These are phyloP conservation scores for Pygocentrus nattereri DNA, from an alignment of 2,797 vertebrate genomes.

Conservation along the genomic window DNA sequence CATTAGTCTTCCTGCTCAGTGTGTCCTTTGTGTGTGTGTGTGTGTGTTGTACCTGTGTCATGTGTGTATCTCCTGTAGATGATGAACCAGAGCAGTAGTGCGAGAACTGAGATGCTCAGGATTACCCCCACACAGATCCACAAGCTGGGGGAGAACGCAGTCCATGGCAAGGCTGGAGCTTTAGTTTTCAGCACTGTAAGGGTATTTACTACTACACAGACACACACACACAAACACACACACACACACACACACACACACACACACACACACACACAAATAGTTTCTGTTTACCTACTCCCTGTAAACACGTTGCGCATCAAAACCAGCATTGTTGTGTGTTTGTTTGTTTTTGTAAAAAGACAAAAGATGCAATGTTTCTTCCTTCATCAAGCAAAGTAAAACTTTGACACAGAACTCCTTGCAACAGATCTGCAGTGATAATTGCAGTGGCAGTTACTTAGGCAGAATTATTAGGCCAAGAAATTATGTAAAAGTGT, in stretches of 20 bases:
- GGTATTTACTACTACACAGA: neutral
- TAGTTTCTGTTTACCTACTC: too few species aligned
- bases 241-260: neutral
- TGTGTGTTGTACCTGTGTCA: constrained; percentile 58
- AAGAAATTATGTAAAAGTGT: too few species aligned
- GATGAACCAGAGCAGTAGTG: constrained; percentile 71
- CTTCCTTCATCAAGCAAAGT: too few species aligned
- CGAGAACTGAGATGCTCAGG: constrained; percentile 64
- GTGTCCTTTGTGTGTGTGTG: constrained; percentile 2
- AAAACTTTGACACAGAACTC: too few species aligned
- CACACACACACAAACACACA: constrained; percentile 9
- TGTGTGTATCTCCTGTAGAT: constrained; percentile 66
- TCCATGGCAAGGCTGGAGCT: neutral
- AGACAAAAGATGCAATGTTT: too few species aligned
- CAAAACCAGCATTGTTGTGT: too few species aligned
- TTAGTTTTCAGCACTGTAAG: neutral
- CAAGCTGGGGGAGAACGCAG: constrained; percentile 55
- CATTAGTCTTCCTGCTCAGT: neutral
- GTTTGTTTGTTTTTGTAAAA: too few species aligned
- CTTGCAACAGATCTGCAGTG: too few species aligned
- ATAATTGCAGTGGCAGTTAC: too few species aligned
- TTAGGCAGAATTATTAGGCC: too few species aligned
- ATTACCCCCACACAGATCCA: constrained; percentile 69
- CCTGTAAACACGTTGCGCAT: too few species aligned
- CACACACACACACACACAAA: too few species aligned